Evolutionary conservation across 2,797 vertebrate species (phyloP).

Genomic region (Xenentodon cancila): DNA sequence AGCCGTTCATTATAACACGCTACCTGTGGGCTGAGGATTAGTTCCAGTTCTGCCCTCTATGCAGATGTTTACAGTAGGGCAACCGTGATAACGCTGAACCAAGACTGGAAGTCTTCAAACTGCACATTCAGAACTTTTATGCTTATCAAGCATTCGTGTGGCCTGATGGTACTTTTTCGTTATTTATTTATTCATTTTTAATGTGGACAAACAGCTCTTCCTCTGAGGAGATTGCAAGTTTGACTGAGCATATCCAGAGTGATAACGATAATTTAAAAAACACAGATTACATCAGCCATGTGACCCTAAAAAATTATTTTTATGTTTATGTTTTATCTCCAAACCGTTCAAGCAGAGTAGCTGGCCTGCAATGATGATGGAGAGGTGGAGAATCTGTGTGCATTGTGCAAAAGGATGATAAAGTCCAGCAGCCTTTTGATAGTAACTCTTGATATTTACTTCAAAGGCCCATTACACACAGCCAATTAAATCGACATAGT

Average conservation of each 20-base stretch:
- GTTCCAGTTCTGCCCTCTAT: constrained; percentile 3
- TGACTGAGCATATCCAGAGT: constrained; percentile 11
- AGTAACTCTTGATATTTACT: constrained; percentile 71
- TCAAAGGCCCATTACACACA: constrained; percentile 67
- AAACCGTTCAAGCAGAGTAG: too few relatives aligned
- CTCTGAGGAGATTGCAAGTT: constrained; percentile 18
- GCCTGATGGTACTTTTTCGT: neutral
- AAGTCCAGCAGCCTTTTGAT: constrained; percentile 54
- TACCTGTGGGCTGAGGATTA: constrained; percentile 52
- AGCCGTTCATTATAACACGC: constrained; percentile 37
- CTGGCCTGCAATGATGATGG: constrained; percentile 22
- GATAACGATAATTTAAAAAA: neutral
- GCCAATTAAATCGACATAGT: constrained; percentile 63
- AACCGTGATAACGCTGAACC: constrained; percentile 11
- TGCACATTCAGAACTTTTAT: neutral
- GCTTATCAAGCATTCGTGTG: too few relatives aligned
- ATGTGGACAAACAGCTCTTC: constrained; percentile 2
- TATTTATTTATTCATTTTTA: neutral
- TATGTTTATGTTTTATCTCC: neutral
- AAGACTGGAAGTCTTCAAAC: neutral
- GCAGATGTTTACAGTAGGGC: constrained; percentile 29
- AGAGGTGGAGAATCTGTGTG: constrained; percentile 24
- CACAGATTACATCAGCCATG: neutral
- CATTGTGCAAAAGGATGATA: constrained; percentile 33
- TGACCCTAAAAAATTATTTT: neutral